Conservation (phyloP, 2,113 vertebrate species). For the Ptilonorhynchus violaceus region DNA sequence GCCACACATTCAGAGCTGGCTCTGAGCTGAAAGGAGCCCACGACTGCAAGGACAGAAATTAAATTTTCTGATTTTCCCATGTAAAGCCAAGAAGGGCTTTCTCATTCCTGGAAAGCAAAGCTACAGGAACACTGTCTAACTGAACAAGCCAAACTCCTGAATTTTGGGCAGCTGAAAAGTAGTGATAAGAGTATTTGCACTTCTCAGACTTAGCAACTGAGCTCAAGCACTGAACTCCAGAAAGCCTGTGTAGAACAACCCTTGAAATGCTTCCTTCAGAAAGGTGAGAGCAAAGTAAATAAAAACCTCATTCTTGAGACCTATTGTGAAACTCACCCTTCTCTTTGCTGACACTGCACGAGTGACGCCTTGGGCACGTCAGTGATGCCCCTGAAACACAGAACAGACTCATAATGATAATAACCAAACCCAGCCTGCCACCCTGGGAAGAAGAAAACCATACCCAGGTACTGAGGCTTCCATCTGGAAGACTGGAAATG, state of each 20-base stretch:
- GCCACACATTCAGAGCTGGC: neutral
- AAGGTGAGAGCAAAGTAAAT: neutral
- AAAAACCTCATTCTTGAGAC: neutral
- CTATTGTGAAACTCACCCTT: neutral
- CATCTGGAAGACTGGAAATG: neutral
- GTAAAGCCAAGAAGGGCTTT: neutral
- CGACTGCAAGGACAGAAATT: neutral
- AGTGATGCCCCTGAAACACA: neutral
- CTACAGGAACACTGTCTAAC: neutral
- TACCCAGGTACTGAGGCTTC: neutral
- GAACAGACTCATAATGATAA: neutral
- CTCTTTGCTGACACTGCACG: neutral
- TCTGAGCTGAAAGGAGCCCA: neutral
- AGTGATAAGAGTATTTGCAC: neutral
- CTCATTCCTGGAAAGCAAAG: neutral
- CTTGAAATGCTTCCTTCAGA: neutral
- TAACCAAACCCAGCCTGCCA: neutral
- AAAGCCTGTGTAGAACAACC: neutral
- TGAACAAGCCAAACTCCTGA: neutral
- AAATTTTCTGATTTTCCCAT: neutral
- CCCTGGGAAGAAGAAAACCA: neutral
- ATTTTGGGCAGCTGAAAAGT: neutral
- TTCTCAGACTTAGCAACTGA: neutral
- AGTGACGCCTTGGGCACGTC: rapidly evolving
- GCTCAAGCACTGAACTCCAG: neutral